Evolutionary conservation across 2,113 vertebrate species (phyloP), one percentile per base, ranked within the genome.

Genomic region (Alexandromys fortis): DNA sequence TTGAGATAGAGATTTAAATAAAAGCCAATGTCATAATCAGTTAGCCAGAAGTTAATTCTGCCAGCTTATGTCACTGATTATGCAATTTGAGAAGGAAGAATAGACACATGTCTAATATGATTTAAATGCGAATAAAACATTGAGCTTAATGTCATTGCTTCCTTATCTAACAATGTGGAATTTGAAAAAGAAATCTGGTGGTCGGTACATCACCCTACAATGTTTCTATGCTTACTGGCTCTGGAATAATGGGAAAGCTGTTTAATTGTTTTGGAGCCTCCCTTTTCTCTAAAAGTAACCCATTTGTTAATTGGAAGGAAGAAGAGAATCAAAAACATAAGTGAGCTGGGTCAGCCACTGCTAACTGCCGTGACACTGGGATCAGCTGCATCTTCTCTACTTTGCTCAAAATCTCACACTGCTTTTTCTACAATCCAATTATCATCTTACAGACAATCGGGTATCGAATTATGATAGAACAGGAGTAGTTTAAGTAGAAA

Each of bases 31-130:
- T 67, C 26, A 67, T 89, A 95, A 65, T 28, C 30, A 83, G 21
- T 76, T 73, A 96, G 63, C n/a, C 92, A 49, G 17, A 75, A 79
- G 26, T 91, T 82, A 91, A 81, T 58, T 82, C 9, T 97, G 52
- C 12, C 70, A 73, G 45, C 7, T 65, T 0, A 2, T 49, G 5
- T 63, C 72, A 86, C 10, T 83, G 38, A 11, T n/a, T 89, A 45
- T 86, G 21, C 90, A 87, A 73, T 52, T 87, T 58, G 11, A n/a
- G 8, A 33, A 26, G 82, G 47, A 42, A 58, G 24, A 94, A 93
- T 81, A 10, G 24, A 26, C n/a, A 70, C 26, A 30, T 89, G 7
- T 85, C 13, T 89, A 52, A 33, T 68, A 47, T 89, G 38, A 3
- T 22, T 49, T 65, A 87, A 91, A 22, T 89, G 28, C 72, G 21